A percentile compares a stretch with the other conserved stretches of the same genome.
Conservation (phyloP, 2,888 invertebrate genomes). For the Antheraea assamensis region DNA sequence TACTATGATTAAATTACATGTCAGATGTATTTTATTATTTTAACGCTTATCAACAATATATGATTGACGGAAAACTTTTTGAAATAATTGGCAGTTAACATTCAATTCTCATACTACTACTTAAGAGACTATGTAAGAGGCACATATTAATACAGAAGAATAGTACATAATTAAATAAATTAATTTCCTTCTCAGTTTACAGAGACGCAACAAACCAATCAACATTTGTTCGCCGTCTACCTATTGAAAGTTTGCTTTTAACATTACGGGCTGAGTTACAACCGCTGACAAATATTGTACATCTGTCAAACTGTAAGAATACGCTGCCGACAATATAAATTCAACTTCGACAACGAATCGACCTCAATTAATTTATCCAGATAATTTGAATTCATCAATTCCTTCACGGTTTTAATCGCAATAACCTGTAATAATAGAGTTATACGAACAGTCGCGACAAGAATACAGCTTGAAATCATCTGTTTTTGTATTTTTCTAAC, state of each 20-base stretch:
- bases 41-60: background rate
- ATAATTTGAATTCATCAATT: background rate
- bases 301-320: conserved; percentile 65
- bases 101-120: background rate
- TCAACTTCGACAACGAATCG: conserved; percentile 30
- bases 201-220: conserved; percentile 44
- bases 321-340: conserved; percentile 30
- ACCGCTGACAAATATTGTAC: conserved; percentile 67
- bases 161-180: background rate
- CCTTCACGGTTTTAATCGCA: background rate
- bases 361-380: conserved; percentile 11
- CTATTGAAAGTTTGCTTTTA: conserved; percentile 63
- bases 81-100: background rate
- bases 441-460: background rate
- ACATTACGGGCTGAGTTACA: conserved; percentile 46
- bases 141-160: background rate
- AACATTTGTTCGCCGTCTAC: conserved; percentile 60
- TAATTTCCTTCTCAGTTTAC: background rate
- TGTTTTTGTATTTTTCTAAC: background rate
- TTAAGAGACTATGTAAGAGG: background rate
- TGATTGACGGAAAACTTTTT: background rate
- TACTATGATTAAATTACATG: background rate
- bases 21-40: background rate
- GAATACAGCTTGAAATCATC: background rate
- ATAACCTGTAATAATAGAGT: background rate